These are phyloP conservation scores for Gymnothorax reevesii DNA, from an alignment of 2,797 vertebrate species.

Conservation along the genomic window DNA sequence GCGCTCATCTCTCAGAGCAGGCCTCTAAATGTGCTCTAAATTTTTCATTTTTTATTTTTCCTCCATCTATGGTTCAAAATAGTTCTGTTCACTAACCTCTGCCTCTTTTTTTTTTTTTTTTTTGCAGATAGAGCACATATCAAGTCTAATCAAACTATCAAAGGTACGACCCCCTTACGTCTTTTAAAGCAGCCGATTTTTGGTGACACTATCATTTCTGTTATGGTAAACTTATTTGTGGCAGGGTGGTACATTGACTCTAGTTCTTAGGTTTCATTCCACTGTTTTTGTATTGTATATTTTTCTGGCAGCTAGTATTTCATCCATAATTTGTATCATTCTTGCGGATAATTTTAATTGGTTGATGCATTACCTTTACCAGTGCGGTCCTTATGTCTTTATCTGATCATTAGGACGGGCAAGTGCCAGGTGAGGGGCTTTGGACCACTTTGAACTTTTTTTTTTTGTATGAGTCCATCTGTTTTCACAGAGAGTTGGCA, in stretches of 20 bases:
- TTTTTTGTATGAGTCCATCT: neutral
- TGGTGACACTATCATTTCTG: neutral
- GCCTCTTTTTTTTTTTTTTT: slow-evolving; percentile 7
- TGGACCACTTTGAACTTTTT: neutral
- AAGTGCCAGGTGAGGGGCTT: neutral
- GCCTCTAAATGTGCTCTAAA: slow-evolving; percentile 63
- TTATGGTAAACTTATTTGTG: neutral
- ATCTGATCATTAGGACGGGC: neutral
- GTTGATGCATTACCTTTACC: neutral
- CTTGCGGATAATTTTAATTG: slow-evolving; percentile 19
- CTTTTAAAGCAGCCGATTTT: neutral
- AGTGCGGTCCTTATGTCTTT: neutral
- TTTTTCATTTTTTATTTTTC: neutral
- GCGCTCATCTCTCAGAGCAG: neutral
- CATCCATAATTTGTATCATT: slow-evolving; percentile 25
- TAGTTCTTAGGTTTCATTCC: neutral
- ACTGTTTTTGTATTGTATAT: neutral
- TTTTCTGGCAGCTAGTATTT: slow-evolving; percentile 7
- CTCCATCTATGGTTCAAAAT: neutral
- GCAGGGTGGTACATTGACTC: neutral
- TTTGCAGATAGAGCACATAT: slow-evolving; percentile 92
- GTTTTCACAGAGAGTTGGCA: neutral
- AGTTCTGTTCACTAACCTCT: neutral
- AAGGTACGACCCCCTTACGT: slow-evolving; percentile 73
- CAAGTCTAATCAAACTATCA: slow-evolving; percentile 93